Evolutionary conservation across 2,113 vertebrate species (phyloP).

Genomic region (Casuarius casuarius): DNA sequence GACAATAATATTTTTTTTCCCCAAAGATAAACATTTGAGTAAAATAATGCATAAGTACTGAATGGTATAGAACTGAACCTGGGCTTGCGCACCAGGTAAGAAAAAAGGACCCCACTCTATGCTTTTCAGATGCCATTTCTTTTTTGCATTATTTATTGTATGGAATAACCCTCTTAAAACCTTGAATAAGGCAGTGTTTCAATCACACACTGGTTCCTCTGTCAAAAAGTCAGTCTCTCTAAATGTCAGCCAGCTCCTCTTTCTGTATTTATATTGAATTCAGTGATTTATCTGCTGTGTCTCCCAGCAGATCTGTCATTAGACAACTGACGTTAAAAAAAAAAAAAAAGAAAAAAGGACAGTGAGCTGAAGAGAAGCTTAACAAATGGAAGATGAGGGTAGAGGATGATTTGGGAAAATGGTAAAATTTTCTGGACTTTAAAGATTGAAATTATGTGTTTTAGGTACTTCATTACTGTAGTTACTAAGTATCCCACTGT

Average conservation of each 20-base stretch:
- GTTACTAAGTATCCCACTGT: not conserved
- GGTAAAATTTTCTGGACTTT: not conserved
- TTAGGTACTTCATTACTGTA: not conserved
- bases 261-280: not conserved
- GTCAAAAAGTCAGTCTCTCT: conserved; percentile 17
- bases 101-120: not conserved
- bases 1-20: not conserved
- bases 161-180: not conserved
- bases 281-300: not conserved
- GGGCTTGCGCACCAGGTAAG: not conserved
- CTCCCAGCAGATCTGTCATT: not conserved
- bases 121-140: not conserved
- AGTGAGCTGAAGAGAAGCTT: not conserved
- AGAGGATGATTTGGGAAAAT: not conserved
- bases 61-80: not conserved
- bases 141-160: conserved; percentile 12
- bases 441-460: not conserved
- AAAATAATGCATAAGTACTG: not conserved
- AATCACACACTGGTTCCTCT: not conserved
- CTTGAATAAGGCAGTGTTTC: not conserved
- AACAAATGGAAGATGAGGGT: not conserved
- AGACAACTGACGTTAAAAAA: not conserved
- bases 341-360: not conserved
- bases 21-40: not conserved
- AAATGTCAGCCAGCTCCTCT: conserved; percentile 50